These are phyloP conservation scores for Clunio marinus DNA, from an alignment of 2,888 invertebrate genomes.

Conservation along the genomic window DNA sequence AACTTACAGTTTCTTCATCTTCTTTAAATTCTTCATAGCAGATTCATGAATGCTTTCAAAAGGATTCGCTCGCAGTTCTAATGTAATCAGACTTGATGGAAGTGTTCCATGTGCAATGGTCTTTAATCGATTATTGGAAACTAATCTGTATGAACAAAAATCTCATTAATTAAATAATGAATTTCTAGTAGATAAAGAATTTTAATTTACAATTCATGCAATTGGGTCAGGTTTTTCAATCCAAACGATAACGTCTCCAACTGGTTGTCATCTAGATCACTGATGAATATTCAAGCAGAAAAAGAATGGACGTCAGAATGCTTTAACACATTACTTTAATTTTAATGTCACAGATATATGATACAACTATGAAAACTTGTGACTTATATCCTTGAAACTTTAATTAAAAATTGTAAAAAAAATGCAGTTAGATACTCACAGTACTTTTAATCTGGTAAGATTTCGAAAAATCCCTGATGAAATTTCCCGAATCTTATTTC, in stretches of 20 bases:
- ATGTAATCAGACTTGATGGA: constrained; percentile 64
- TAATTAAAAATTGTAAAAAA: too few relatives aligned
- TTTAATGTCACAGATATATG: too few relatives aligned
- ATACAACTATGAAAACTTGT: too few relatives aligned
- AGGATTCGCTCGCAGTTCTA: constrained; percentile 83
- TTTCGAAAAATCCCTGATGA: constrained; percentile 73
- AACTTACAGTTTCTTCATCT: constrained; percentile 75
- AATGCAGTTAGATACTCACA: constrained; percentile 66
- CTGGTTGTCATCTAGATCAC: constrained; percentile 72
- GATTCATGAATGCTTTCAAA: constrained; percentile 63
- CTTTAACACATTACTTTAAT: too few relatives aligned
- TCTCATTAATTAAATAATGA: not conserved
- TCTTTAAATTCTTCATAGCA: constrained; percentile 71
- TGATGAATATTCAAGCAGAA: constrained; percentile 44
- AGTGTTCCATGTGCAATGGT: constrained; percentile 68
- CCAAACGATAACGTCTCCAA: constrained; percentile 72
- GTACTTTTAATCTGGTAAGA: constrained; percentile 70
- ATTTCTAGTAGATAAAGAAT: not conserved
- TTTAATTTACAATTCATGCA: constrained; percentile 80
- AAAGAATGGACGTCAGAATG: too few relatives aligned
- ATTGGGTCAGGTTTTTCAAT: constrained; percentile 65
- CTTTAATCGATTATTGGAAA: constrained; percentile 78
- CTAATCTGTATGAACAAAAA: constrained; percentile 58
- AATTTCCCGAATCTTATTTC: constrained; percentile 78
- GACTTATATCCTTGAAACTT: too few relatives aligned